phyloP scores from a whole-genome alignment of 1,140 invertebrate genomes.

The Drosophila gunungcola region DNA sequence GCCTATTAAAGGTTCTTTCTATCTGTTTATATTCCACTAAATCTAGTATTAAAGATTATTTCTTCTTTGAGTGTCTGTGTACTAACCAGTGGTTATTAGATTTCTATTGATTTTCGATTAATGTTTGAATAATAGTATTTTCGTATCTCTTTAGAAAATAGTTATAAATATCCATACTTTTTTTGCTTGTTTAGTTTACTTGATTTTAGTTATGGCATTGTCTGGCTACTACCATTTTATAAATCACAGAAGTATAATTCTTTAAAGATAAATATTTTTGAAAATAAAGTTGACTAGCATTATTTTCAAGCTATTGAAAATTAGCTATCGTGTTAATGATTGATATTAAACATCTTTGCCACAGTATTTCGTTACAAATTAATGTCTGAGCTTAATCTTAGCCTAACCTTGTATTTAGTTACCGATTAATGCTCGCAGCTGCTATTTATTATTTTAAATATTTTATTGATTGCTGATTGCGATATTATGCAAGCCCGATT shows the following conservation, averaged over 20 bases:
- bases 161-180: no score
- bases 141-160: neutral
- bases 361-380: slow-evolving; percentile 16
- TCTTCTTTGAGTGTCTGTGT: neutral
- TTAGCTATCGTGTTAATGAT: slow-evolving; percentile 1
- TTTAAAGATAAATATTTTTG: no score
- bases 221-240: no score
- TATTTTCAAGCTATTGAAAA: neutral
- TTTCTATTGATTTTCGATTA: slow-evolving; percentile 17
- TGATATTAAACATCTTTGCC: neutral
- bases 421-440: slow-evolving; percentile 10
- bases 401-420: slow-evolving; percentile 9
- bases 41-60: slow-evolving; percentile 5
- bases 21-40: neutral
- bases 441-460: neutral
- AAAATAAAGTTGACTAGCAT: neutral
- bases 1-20: slow-evolving; percentile 18
- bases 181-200: no score
- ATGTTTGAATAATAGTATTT: neutral
- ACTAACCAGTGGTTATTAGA: neutral
- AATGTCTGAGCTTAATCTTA: neutral
- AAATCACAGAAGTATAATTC: no score
- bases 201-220: no score
- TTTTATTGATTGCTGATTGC: slow-evolving; percentile 4
- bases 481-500: slow-evolving; percentile 3